These are phyloP conservation scores for Pelodytes ibericus DNA, from an alignment of 2,797 vertebrate species.

Conservation along the genomic window DNA sequence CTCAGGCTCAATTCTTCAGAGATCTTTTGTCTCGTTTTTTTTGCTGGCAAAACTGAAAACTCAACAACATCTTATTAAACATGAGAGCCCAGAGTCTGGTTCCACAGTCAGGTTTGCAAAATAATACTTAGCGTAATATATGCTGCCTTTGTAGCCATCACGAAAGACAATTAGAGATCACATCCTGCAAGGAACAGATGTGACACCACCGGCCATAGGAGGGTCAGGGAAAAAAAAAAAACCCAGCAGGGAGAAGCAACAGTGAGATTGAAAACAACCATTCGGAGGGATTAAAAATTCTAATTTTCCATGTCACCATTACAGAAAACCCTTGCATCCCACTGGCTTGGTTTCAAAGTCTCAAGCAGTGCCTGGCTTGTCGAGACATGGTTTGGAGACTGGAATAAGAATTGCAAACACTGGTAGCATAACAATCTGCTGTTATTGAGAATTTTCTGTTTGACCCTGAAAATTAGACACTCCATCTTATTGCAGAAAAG, in stretches of 20 bases:
- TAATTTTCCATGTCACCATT: background rate
- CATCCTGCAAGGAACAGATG: constrained; percentile 3
- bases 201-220: background rate
- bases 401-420: background rate
- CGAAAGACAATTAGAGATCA: constrained; percentile 22
- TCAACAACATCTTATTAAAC: background rate
- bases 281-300: background rate
- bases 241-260: background rate
- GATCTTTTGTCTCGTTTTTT: background rate
- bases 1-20: too few species aligned
- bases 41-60: background rate
- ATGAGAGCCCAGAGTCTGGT: background rate
- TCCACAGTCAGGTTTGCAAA: background rate
- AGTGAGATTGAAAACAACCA: constrained; percentile 13
- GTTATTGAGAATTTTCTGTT: background rate
- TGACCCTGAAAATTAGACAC: background rate
- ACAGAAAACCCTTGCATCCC: background rate
- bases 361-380: background rate
- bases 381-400: background rate
- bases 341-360: background rate
- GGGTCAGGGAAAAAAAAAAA: background rate
- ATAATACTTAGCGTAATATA: background rate
- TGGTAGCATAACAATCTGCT: background rate
- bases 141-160: background rate
- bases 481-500: background rate